A percentile compares a stretch with the other conserved stretches of the same genome.
These are phyloP conservation scores for Bombus pyrosoma DNA, from an alignment of 1,140 invertebrate genomes.

Conservation along the genomic window DNA sequence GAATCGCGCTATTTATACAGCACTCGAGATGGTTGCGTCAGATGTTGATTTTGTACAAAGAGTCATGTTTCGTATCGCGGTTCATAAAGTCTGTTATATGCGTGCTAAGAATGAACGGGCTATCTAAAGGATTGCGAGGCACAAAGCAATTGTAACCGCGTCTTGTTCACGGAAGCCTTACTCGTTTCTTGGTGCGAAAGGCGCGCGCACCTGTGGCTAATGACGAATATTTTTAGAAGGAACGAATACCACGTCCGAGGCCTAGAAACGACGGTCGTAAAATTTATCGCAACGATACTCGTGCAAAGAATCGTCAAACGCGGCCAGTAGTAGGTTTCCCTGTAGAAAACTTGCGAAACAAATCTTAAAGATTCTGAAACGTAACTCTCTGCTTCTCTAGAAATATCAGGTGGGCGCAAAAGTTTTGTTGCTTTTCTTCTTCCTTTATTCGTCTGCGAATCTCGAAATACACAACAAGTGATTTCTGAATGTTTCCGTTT, in stretches of 20 bases:
- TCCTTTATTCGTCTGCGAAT: too few relatives aligned
- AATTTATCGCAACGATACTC: constrained; percentile 3
- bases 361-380: too few relatives aligned
- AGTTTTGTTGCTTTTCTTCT: too few relatives aligned
- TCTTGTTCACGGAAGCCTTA: background rate
- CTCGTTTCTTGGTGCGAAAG: background rate
- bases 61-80: background rate
- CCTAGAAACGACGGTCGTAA: background rate
- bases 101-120: background rate
- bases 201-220: constrained; percentile 5
- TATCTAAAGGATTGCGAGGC: background rate
- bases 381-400: too few relatives aligned
- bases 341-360: background rate
- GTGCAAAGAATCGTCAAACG: background rate
- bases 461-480: too few relatives aligned
- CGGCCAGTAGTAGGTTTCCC: background rate
- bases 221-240: constrained; percentile 20
- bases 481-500: too few relatives aligned
- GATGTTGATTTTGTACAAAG: background rate
- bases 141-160: background rate
- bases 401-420: too few relatives aligned
- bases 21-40: background rate
- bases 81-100: background rate
- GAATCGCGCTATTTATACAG: background rate
- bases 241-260: background rate